phyloP scores from a whole-genome alignment of 2,113 vertebrate genomes.

The Cochlearius cochlearius region DNA sequence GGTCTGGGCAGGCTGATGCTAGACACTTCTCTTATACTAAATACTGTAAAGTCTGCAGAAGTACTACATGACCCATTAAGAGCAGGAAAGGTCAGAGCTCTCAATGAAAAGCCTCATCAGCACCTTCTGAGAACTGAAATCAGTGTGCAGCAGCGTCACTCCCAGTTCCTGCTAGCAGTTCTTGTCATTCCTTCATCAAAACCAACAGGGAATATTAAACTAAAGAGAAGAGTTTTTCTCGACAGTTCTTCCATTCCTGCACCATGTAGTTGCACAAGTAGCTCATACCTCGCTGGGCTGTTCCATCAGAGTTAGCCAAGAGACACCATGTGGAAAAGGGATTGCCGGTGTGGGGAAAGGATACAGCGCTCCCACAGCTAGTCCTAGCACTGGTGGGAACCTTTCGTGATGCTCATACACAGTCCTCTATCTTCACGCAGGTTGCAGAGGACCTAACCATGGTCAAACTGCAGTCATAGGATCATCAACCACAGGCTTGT shows the following conservation, averaged over 20 bases:
- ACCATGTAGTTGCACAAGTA: accelerated
- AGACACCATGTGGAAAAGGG: not conserved
- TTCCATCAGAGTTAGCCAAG: not conserved
- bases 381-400: not conserved
- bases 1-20: not conserved
- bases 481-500: not conserved
- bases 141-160: not conserved
- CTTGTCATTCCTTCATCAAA: not conserved
- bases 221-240: not conserved
- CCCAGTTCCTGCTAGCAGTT: not conserved
- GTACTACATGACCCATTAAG: not conserved
- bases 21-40: not conserved
- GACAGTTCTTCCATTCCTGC: not conserved
- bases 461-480: not conserved
- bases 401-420: not conserved
- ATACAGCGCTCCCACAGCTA: accelerated
- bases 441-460: not conserved
- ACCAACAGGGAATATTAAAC: not conserved
- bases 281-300: not conserved
- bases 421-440: not conserved
- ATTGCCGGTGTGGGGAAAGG: not conserved
- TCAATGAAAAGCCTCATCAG: conserved; percentile 36
- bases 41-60: not conserved
- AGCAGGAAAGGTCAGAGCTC: conserved; percentile 24
- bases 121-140: conserved; percentile 21